Conservation (phyloP, 2,888 invertebrate genomes). For the Mythimna pallens region DNA sequence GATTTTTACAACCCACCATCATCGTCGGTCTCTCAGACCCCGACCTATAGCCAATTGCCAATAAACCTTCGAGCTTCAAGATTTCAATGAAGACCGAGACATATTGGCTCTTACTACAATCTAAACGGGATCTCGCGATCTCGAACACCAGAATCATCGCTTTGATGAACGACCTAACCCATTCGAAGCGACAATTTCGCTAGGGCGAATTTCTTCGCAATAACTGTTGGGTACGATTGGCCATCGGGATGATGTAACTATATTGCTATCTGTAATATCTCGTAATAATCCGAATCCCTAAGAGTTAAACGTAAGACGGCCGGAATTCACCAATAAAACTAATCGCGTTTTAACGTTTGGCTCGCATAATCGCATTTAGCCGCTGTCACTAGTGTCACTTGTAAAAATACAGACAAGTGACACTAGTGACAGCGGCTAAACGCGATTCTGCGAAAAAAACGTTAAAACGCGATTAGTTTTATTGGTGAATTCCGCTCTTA, state of each 20-base stretch:
- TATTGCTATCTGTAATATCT: conserved; percentile 62
- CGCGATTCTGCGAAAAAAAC: no score
- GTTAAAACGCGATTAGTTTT: no score
- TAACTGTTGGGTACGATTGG: conserved; percentile 53
- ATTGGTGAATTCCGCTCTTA: no score
- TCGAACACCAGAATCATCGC: conserved; percentile 52
- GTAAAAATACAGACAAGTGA: no score
- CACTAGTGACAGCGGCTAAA: no score
- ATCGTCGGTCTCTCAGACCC: conserved; percentile 68
- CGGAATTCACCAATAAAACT: no score
- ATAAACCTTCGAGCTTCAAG: conserved; percentile 77
- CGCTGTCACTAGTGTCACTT: no score
- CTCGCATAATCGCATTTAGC: no score
- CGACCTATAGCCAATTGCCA: conserved; percentile 73
- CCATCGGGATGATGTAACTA: conserved; percentile 39
- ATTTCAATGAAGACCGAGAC: conserved; percentile 78
- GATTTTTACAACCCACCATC: conserved; percentile 84
- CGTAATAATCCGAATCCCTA: conserved; percentile 65
- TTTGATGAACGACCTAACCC: conserved; percentile 66
- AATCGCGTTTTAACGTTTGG: no score
- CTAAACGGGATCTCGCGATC: conserved; percentile 56
- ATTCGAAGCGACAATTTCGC: conserved; percentile 63
- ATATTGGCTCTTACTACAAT: conserved; percentile 68
- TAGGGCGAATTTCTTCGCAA: conserved; percentile 35
- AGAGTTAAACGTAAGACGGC: conserved; percentile 46